Conservation (phyloP, 2,113 vertebrate genomes). For the Marcusenius ussheri region DNA sequence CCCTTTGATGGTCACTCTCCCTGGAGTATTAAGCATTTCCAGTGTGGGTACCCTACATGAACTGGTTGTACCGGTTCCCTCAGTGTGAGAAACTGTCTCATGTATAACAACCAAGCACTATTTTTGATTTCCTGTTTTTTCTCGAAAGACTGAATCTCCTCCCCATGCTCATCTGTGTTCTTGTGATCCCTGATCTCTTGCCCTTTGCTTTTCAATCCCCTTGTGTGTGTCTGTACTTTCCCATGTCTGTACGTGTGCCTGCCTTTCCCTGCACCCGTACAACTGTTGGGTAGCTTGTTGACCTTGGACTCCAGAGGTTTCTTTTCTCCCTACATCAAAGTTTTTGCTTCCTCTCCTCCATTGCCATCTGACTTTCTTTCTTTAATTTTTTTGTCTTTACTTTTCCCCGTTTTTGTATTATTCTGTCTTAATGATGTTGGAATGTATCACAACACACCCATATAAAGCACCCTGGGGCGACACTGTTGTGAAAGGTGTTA, state of each 20-base stretch:
- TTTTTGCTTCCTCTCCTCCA: too few species aligned
- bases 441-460: too few species aligned
- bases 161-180: neutral
- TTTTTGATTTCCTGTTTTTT: neutral
- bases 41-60: neutral
- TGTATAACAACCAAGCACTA: neutral
- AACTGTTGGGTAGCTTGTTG: neutral
- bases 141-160: neutral
- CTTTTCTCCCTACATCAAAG: too few species aligned
- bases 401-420: too few species aligned
- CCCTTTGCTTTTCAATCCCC: neutral
- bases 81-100: neutral
- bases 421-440: too few species aligned
- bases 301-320: too few species aligned
- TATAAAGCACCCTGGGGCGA: too few species aligned
- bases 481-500: too few species aligned
- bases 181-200: neutral
- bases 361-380: too few species aligned
- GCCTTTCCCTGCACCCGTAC: neutral
- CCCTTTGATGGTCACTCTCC: neutral
- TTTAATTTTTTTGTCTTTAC: too few species aligned
- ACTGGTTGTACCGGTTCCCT: neutral
- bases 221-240: neutral
- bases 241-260: neutral
- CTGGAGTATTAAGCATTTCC: neutral